Base-by-base conservation (phyloP, 2,113 vertebrate species). In the Zeus faber region DNA sequence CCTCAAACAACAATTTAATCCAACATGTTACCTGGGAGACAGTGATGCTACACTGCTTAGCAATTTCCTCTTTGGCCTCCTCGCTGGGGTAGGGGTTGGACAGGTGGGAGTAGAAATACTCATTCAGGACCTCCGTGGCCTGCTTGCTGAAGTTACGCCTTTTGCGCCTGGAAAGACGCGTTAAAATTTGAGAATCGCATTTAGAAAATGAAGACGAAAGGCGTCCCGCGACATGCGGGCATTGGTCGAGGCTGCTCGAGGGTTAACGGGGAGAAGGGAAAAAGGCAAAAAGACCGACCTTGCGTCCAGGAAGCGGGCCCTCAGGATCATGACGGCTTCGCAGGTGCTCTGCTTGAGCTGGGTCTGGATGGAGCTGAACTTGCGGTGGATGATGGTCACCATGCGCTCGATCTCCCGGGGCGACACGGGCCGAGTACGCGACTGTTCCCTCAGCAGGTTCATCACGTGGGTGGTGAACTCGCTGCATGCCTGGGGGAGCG, bases 321-420 rank as follows among this genome's bases (percentile, higher is more conserved):
- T 87, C 55, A 96, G 87, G 76, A 96, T 96, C 94, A 95, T 94
- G 72, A 96, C 94, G 0, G 94, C 94, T 69, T 96, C 94, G 3
- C 94, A 96, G 0, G 94, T 95, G 86, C 93, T 94, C 79, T 96
- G 94, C 73, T 95, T 94, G 11, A 93, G 87, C 82, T 95, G 93
- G 46, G 93, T 95, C 87, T 95, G 94, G 81, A 95, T 95, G 44
- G 93, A 92, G 70, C 93, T 94, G 90, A 95, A 95, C 79, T 95
- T 94, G 23, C 92, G 90, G 45, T 95, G 92, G 76, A 95, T 96
- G 82, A 96, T 94, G 85, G 79, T 86, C 58, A 96, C 94, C 94
- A 96, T 95, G 62, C 93, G 91, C 79, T 96, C 94, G 31, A 96
- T 95, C 84, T 96, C 94, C 35, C 93, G 91, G 0, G 94, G 93